phyloP scores from a whole-genome alignment of 2,888 invertebrate genomes.

The Hyles lineata region DNA sequence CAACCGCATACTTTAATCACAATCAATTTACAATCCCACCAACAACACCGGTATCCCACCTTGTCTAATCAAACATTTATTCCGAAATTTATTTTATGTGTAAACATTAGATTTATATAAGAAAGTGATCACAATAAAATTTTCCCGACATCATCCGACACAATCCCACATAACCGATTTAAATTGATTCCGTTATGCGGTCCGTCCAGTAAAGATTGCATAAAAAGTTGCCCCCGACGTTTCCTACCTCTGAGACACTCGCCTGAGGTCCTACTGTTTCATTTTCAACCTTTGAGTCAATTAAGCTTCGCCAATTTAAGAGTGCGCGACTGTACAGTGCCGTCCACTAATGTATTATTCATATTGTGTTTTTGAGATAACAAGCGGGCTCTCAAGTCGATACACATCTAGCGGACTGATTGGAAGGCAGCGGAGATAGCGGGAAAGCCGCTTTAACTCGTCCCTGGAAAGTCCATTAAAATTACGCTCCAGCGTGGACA shows the following conservation, averaged over 20 bases:
- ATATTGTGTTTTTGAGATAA: constrained; percentile 84
- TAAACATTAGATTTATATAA: neutral
- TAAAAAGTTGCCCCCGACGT: constrained; percentile 64
- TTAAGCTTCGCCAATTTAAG: constrained; percentile 83
- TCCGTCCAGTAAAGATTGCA: constrained; percentile 51
- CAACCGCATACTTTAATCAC: constrained; percentile 14
- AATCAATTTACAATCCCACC: neutral
- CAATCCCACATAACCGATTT: constrained; percentile 62
- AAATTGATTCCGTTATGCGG: constrained; percentile 40
- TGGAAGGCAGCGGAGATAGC: constrained; percentile 67
- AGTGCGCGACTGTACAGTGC: constrained; percentile 69
- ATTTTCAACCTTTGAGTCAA: constrained; percentile 82
- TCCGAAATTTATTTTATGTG: neutral
- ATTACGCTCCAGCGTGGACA: constrained; percentile 52
- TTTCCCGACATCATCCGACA: constrained; percentile 27
- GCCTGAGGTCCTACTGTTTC: constrained; percentile 61
- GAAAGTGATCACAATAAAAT: neutral
- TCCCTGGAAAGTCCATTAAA: constrained; percentile 66
- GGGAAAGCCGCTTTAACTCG: constrained; percentile 51
- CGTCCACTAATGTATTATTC: constrained; percentile 82
- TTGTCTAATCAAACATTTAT: constrained; percentile 21
- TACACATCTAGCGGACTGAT: constrained; percentile 82
- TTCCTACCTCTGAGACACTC: constrained; percentile 42
- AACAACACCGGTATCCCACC: neutral
- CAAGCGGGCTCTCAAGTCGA: constrained; percentile 80